Conservation (phyloP, 2,113 vertebrate genomes). For the Chaetops frenatus region DNA sequence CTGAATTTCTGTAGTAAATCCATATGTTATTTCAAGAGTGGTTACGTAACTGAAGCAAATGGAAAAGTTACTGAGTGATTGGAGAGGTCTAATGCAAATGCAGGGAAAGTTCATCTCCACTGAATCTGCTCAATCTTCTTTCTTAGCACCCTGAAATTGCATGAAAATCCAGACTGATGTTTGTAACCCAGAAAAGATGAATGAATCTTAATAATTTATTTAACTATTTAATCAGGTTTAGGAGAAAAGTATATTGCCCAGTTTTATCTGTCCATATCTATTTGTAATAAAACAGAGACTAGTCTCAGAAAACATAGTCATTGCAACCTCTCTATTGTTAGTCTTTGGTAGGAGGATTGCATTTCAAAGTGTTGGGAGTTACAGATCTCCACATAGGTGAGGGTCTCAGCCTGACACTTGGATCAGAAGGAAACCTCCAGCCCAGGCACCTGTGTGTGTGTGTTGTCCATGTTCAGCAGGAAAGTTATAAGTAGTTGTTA, state of each 20-base stretch:
- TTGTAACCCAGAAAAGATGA: not conserved
- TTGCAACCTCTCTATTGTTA: accelerated
- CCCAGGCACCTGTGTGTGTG: accelerated
- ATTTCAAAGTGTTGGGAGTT: not conserved
- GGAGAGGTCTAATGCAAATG: not conserved
- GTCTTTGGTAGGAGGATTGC: not conserved
- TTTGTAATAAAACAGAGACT: not conserved
- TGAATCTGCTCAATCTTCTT: not conserved
- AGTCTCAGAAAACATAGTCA: not conserved
- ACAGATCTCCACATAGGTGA: accelerated
- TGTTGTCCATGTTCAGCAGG: not conserved
- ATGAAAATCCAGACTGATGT: not conserved
- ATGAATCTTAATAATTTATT: not conserved
- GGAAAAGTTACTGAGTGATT: not conserved
- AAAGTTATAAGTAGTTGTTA: not conserved
- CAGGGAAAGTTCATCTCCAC: not conserved
- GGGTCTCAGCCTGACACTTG: not conserved
- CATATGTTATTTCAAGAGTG: not conserved
- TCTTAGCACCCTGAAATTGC: not conserved
- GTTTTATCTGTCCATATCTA: not conserved
- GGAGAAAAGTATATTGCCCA: not conserved
- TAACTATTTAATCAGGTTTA: not conserved
- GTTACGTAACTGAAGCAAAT: not conserved
- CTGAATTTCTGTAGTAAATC: not conserved
- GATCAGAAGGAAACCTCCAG: not conserved